Base-by-base conservation (phyloP, 2,888 invertebrate genomes). In the Hirtodrosophila trivittata region DNA sequence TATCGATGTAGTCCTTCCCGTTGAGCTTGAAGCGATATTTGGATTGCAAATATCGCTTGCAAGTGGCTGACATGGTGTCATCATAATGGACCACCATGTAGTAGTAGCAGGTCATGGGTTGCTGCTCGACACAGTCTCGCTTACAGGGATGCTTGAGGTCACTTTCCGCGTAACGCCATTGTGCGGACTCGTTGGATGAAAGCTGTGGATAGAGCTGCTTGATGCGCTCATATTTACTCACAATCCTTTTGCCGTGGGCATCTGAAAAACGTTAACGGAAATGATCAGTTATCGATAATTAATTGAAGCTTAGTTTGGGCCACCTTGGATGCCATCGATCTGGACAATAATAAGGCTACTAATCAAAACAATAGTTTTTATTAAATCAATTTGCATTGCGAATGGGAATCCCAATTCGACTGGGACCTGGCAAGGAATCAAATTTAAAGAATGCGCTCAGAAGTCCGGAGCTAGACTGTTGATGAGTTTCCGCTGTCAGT, bases 1-100 rank as follows among this genome's bases (percentile, higher is more conserved):
- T 41, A 26, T 88, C 87, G 12, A 88, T 70, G 35, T 75, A 87
- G 45, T 88, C 86, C 21, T 69, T 75, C 26, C 82, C 80, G 2
- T 66, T 74, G 4, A 78, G 7, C 41, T 73, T 81, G 39, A 75
- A 88, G 9, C 86, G 84, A 63, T 80, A 87, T 21, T 76, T 81
- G 1, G 67, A 33, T 46, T 86, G 75, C 7, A 88, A 69, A 58
- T 87, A 89, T 1, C 81, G 77, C 16, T 77, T 71, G 55, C 89
- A 89, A 2, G 84, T 77, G 1, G 77, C 77, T 9, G 87, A 72
- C 88, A 89, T 87, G 5, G 89, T 89, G 45, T 89, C 88, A 9
- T 89, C 89, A 42, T 88, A 85, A 50, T 89, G 89, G 0, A 88
- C 78, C 1, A 88, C 80, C 76, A 89, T 77, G 28, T 89, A 87